Base-by-base conservation (phyloP, 2,797 vertebrate species). In the Spinus pinus region DNA sequence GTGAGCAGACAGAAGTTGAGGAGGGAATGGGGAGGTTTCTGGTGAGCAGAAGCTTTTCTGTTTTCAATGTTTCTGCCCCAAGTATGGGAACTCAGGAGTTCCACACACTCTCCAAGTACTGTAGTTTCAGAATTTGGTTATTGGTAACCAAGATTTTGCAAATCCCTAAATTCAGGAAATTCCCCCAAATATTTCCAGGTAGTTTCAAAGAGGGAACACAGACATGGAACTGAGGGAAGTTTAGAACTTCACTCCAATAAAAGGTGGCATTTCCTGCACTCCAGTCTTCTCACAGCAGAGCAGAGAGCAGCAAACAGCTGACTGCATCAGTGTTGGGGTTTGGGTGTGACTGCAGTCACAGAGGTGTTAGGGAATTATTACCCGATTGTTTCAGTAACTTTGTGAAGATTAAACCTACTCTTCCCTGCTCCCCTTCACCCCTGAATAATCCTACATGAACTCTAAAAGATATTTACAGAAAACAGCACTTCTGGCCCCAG, bases 401-500 rank as follows among this genome's bases (percentile, higher is more conserved):
- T 25, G 7, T 44, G 56, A 85, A 79, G 66, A 89, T 50, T 30
- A 61, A 75, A 65, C 25, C 30, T 27, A 14, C 74, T 49, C 51
- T 70, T n/a, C 30, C 39, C 31, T 46, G 30, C 21, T 80, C 35
- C 31, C 21, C 39, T 49, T 41, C 53, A 8, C 33, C 42, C 41
- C n/a, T 28, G 41, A 83, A 77, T 49, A 78, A 75, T 67, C 81
- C 87, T 47, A 50, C 0, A 4, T 10, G 37, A 88, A 70, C 73
- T 73, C 58, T 77, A 53, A 66, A 70, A 67, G 60, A 50, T 94
- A 91, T 95, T 95, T 94, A 93, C 15, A 33, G 94, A 94, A 92
- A 95, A 83, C 85, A 74, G 53, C 35, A 70, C 31, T 81, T 90
- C 81, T 94, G 93, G 87, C 27, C 80, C 37, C 95, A 93, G 87